Conservation (phyloP, 1,140 invertebrate species). For the Coenobita brevimanus region DNA sequence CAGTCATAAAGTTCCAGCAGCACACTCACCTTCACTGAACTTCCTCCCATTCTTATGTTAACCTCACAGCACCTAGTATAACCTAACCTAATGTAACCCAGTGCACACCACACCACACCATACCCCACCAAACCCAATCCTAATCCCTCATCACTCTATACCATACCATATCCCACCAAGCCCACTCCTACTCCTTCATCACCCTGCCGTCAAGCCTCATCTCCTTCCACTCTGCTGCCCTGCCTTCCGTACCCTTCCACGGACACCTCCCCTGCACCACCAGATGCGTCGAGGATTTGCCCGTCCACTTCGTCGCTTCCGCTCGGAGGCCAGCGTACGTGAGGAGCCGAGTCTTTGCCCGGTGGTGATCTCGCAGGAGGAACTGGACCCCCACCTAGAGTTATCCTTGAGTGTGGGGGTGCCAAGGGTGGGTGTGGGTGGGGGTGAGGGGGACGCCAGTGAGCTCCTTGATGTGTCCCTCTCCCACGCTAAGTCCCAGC, state of each 20-base stretch:
- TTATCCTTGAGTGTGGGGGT: conserved; percentile 70
- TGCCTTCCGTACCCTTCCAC: conserved; percentile 7
- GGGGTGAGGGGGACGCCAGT: conserved; percentile 74
- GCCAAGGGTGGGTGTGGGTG: conserved; percentile 72
- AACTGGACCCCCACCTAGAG: conserved; percentile 15
- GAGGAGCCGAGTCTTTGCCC: conserved; percentile 60
- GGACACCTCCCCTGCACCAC: conserved; percentile 16
- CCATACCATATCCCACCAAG: too few relatives aligned
- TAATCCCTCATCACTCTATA: too few relatives aligned
- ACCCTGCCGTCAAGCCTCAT: background rate
- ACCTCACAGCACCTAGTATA: too few relatives aligned
- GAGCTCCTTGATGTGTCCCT: conserved; percentile 73
- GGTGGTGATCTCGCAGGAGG: background rate
- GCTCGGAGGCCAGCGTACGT: conserved; percentile 75
- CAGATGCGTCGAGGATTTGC: conserved; percentile 74
- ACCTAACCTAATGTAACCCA: too few relatives aligned
- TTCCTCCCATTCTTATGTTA: too few relatives aligned
- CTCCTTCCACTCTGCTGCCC: too few relatives aligned
- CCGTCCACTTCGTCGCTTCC: conserved; percentile 73
- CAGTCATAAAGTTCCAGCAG: too few relatives aligned
- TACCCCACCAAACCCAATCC: too few relatives aligned
- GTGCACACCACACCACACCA: too few relatives aligned
- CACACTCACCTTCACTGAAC: too few relatives aligned
- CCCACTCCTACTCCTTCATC: too few relatives aligned
- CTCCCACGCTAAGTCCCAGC: conserved; percentile 74